Conservation (phyloP, 37 sponge, comb jelly and placozoan genomes). For the Geodia barretti region DNA sequence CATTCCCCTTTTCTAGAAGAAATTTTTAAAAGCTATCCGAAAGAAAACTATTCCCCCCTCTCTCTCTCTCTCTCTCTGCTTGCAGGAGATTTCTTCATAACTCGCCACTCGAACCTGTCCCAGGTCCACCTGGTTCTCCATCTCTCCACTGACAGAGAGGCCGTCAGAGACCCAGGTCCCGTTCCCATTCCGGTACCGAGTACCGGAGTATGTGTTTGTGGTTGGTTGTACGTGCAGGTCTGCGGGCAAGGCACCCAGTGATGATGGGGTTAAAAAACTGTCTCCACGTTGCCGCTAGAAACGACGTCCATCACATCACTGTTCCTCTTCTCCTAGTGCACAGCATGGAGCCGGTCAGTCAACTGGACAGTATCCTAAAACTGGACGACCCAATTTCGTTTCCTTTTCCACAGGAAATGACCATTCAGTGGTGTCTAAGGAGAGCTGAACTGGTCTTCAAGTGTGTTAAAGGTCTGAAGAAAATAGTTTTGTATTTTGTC, state of each 20-base stretch:
- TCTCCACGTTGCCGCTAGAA: constrained; percentile 62
- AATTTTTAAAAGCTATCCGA: too few relatives aligned
- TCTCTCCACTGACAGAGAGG: constrained; percentile 56
- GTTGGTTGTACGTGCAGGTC: constrained; percentile 4
- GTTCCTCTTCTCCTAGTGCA: constrained; percentile 89
- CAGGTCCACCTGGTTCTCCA: constrained; percentile 91
- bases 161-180: background rate
- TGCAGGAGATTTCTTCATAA: constrained; percentile 90
- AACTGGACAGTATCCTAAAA: background rate
- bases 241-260: constrained; percentile 74
- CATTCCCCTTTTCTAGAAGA: too few relatives aligned
- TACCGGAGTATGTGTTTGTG: too few relatives aligned
- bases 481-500: background rate
- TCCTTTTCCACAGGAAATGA: constrained; percentile 81
- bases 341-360: constrained; percentile 76
- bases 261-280: constrained; percentile 82
- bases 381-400: background rate
- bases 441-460: constrained; percentile 95
- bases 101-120: constrained; percentile 93
- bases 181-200: constrained; percentile 9
- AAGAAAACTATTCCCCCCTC: too few relatives aligned
- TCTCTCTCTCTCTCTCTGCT: background rate
- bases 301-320: constrained; percentile 65
- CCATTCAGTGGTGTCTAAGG: constrained; percentile 91
- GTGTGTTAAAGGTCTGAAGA: constrained; percentile 91